Conservation (phyloP, 2,888 invertebrate genomes). For the Drosophila pseudotakahashii region DNA sequence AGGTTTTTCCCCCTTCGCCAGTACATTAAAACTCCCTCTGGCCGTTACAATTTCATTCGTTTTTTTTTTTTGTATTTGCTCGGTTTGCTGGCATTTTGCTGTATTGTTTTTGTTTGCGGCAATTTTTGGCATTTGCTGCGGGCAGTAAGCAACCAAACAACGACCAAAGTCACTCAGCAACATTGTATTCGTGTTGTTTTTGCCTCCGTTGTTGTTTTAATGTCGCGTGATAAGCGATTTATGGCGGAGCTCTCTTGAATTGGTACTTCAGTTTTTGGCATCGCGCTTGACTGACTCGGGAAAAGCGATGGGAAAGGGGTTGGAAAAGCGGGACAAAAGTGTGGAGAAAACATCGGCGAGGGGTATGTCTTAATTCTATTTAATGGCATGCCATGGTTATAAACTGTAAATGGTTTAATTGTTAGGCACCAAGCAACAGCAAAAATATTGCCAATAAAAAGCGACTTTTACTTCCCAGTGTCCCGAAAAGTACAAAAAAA, state of each 20-base stretch:
- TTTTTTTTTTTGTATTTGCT: conserved; percentile 32
- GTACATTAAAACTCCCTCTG: conserved; percentile 76
- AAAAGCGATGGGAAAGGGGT: conserved; percentile 1
- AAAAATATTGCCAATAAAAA: conserved; percentile 47
- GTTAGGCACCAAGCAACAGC: conserved; percentile 55
- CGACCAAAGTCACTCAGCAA: conserved; percentile 42
- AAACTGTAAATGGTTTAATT: conserved; percentile 79
- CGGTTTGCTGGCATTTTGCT: conserved; percentile 16
- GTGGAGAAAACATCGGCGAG: conserved; percentile 14
- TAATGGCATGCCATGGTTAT: conserved; percentile 77
- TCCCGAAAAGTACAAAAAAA: background rate
- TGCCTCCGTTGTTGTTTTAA: conserved; percentile 70
- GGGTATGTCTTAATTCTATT: conserved; percentile 73
- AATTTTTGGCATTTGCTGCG: conserved; percentile 78
- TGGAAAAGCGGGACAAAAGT: conserved; percentile 12
- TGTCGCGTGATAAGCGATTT: conserved; percentile 79
- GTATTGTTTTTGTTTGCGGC: conserved; percentile 77
- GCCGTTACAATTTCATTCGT: conserved; percentile 68
- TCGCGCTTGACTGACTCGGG: conserved; percentile 69
- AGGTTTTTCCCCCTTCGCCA: conserved; percentile 49
- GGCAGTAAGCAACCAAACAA: conserved; percentile 58
- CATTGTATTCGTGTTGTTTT: conserved; percentile 43
- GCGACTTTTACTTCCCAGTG: conserved; percentile 22
- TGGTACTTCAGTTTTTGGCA: conserved; percentile 70
- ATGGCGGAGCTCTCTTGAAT: conserved; percentile 76